Percentiles rank a stretch among this genome's conserved stretches.
Conservation (phyloP, 2,888 invertebrate species). For the Polymixis flavicincta region DNA sequence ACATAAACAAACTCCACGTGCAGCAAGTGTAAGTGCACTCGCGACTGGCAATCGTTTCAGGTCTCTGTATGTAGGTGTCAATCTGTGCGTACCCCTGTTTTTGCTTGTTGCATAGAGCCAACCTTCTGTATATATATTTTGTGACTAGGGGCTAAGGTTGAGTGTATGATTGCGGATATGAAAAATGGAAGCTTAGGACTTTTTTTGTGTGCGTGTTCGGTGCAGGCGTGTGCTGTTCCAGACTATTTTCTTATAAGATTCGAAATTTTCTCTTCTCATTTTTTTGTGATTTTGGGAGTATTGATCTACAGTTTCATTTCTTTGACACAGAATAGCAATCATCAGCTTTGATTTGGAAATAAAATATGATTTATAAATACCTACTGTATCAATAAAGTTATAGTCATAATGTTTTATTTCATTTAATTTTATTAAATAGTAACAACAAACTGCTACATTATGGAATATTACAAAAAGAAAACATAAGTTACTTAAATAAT, state of each 20-base stretch:
- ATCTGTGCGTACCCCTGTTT: not conserved
- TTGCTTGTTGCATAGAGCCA: not conserved
- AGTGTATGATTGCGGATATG: constrained; percentile 66
- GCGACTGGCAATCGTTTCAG: not conserved
- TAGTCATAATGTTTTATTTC: not conserved
- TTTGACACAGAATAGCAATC: constrained; percentile 20
- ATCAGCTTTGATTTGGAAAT: not conserved
- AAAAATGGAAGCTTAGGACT: constrained; percentile 60
- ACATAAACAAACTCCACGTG: not conserved
- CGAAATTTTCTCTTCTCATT: constrained; percentile 23
- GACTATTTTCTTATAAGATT: constrained; percentile 31
- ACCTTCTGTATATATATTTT: constrained; percentile 11
- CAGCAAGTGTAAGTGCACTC: not conserved
- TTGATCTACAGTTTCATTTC: constrained; percentile 23
- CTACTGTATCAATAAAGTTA: not conserved
- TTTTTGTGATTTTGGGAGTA: constrained; percentile 8
- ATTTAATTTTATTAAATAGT: too few relatives aligned
- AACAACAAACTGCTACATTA: too few relatives aligned
- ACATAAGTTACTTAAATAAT: too few relatives aligned
- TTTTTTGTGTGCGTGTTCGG: constrained; percentile 43
- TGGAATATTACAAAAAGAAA: too few relatives aligned
- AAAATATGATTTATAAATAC: not conserved
- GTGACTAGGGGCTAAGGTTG: constrained; percentile 56
- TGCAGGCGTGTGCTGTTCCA: constrained; percentile 24
- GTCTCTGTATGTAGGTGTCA: too few relatives aligned